Evolutionary conservation across 1,140 invertebrate genomes (phyloP), one percentile per base, ranked within the genome.

Genomic region (Procambarus clarkii): DNA sequence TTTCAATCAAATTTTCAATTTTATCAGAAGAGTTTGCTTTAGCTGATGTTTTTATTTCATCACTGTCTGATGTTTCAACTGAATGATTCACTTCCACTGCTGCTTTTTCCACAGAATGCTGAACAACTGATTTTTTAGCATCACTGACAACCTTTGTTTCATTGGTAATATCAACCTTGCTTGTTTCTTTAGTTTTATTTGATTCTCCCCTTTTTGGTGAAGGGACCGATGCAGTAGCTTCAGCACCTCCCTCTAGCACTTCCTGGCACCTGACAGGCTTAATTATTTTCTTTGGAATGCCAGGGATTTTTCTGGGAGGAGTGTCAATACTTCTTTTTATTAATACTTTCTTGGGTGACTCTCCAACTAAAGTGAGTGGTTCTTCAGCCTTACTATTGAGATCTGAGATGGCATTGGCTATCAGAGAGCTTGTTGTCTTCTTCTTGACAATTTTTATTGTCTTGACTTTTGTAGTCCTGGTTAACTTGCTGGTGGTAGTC

Each of bases 361-460:
- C 80, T 58, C 64, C 71, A 18, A 86, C n/a, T 44, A 76, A n/a
- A 34, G 11, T 46, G 44, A 50, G 69, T n/a, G 64, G 83, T 2
- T 79, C 64, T 46, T 91, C 89, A 5, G 89, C 50, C 74, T 48
- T 84, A 11, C 15, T 91, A 34, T 80, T 91, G 81, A 91, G 77
- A 54, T 91, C 82, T 8, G 80, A 79, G 76, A 91, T 91, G 48
- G 82, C 82, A 79, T 80, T 91, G 74, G 89, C 89, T 11, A 91
- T 76, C n/a, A 91, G 83, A 74, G 89, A 85, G 58, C 81, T 89
- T 0, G 87, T 81, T 13, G 44, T 79, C 54, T 48, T 78, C 44
- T 91, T 91, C 82, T 84, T 91, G 58, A 91, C 89, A 8, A 85
- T 80, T 74, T 84, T 84, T 15, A 84, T 91, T 48, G 89, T 91